Evolutionary conservation across 2,888 invertebrate species (phyloP).

Genomic region (Nomada hirtipes): DNA sequence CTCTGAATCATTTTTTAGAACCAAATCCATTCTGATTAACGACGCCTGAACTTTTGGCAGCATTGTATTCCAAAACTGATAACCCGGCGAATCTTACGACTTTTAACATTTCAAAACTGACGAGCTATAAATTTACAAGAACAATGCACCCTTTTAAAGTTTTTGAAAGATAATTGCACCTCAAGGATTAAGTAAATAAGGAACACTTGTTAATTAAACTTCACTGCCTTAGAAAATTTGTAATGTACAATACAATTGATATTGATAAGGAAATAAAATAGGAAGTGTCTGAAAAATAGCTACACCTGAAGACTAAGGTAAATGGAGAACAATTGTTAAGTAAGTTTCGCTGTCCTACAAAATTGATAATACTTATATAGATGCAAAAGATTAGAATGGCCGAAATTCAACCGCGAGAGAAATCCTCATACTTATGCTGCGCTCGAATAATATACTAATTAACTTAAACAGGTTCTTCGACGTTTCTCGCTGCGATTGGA

Average conservation of each 20-base stretch:
- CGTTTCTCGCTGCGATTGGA: slow-evolving; percentile 47
- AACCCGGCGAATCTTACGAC: not conserved
- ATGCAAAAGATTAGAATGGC: slow-evolving; percentile 12
- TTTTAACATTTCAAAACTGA: not conserved
- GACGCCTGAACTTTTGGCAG: not conserved
- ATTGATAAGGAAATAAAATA: too few relatives aligned
- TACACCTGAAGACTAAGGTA: too few relatives aligned
- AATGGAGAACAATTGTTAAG: too few relatives aligned
- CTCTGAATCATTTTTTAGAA: not conserved
- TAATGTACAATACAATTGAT: too few relatives aligned
- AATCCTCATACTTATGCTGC: slow-evolving; percentile 1
- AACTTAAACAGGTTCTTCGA: slow-evolving; percentile 63
- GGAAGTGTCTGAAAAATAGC: too few relatives aligned
- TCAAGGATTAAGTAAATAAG: too few relatives aligned
- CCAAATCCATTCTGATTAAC: not conserved
- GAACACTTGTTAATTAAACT: too few relatives aligned
- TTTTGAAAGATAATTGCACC: too few relatives aligned
- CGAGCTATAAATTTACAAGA: not conserved
- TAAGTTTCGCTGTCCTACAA: too few relatives aligned
- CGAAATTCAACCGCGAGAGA: not conserved
- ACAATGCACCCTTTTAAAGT: too few relatives aligned
- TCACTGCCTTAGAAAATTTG: too few relatives aligned
- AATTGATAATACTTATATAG: too few relatives aligned
- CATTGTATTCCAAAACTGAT: not conserved
- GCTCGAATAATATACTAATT: slow-evolving; percentile 51